phyloP scores from a whole-genome alignment of 2,797 vertebrate species.

The Otolemur crassicaudatus region DNA sequence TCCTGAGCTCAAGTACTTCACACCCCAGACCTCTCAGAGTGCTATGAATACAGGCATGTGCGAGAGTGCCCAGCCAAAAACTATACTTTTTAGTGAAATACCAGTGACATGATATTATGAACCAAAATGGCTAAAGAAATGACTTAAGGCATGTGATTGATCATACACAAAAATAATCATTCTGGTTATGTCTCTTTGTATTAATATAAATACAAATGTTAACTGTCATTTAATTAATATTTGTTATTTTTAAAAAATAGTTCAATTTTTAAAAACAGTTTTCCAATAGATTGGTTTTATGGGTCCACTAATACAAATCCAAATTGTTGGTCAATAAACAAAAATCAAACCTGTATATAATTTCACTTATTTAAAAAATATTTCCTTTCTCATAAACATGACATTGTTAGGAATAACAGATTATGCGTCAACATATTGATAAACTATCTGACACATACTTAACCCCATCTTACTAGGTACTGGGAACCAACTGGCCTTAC shows the following conservation, averaged over 20 bases:
- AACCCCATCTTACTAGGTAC: not conserved
- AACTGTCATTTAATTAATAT: not conserved
- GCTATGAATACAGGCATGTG: too few relatives aligned
- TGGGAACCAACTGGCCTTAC: not conserved
- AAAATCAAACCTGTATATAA: not conserved
- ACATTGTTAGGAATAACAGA: not conserved
- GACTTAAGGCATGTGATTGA: not conserved
- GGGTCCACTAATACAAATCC: not conserved
- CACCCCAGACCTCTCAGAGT: too few relatives aligned
- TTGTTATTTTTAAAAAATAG: not conserved
- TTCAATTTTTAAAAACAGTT: not conserved
- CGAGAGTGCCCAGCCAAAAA: not conserved
- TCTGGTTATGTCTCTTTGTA: not conserved
- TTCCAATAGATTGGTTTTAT: slow-evolving; percentile 3
- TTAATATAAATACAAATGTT: not conserved
- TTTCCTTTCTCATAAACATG: not conserved
- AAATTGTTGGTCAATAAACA: slow-evolving; percentile 7
- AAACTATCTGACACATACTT: not conserved
- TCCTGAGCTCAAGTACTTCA: too few relatives aligned
- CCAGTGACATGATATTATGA: not conserved
- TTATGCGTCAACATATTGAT: not conserved
- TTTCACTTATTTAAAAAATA: not conserved
- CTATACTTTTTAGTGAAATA: slow-evolving; percentile 2
- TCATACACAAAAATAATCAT: not conserved
- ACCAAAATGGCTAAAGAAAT: not conserved